Evolutionary conservation across 2,888 invertebrate species (phyloP).

Genomic region (Ryuthela nishihirai): DNA sequence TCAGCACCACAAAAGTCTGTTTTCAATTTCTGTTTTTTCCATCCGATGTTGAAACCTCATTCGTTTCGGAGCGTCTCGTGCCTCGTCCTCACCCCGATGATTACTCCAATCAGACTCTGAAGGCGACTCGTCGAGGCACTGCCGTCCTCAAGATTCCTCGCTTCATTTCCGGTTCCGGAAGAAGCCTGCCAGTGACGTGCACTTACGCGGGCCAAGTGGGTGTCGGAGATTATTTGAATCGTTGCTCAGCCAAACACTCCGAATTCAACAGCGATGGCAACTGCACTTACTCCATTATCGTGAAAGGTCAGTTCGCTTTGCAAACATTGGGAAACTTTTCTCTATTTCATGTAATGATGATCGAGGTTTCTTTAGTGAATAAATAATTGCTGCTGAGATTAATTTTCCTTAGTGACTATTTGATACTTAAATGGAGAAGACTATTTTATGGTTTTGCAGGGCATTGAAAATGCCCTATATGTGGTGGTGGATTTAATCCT

Average conservation of each 20-base stretch:
- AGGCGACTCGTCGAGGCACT: slow-evolving; percentile 8
- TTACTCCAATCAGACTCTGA: slow-evolving; percentile 5
- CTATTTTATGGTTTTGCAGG: no score
- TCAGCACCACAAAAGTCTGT: no score
- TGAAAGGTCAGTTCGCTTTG: slow-evolving; percentile 18
- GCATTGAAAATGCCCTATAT: no score
- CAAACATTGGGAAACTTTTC: no score
- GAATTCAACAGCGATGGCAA: slow-evolving; percentile 12
- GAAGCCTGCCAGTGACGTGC: neutral
- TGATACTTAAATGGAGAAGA: no score
- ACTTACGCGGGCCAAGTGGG: neutral
- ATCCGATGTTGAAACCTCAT: no score
- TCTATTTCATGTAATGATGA: no score
- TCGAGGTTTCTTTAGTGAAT: no score
- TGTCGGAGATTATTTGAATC: slow-evolving; percentile 12
- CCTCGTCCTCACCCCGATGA: slow-evolving; percentile 5
- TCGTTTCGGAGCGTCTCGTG: slow-evolving; percentile 3
- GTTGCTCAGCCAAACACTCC: slow-evolving; percentile 10
- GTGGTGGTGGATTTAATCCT: no score
- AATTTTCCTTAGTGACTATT: no score
- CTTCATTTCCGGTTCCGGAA: slow-evolving; percentile 1
- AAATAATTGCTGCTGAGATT: no score
- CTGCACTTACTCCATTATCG: slow-evolving; percentile 9
- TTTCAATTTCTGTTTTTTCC: no score
- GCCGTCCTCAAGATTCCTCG: slow-evolving; percentile 5